phyloP scores from a whole-genome alignment of 2,113 vertebrate genomes.

The Python bivittatus region DNA sequence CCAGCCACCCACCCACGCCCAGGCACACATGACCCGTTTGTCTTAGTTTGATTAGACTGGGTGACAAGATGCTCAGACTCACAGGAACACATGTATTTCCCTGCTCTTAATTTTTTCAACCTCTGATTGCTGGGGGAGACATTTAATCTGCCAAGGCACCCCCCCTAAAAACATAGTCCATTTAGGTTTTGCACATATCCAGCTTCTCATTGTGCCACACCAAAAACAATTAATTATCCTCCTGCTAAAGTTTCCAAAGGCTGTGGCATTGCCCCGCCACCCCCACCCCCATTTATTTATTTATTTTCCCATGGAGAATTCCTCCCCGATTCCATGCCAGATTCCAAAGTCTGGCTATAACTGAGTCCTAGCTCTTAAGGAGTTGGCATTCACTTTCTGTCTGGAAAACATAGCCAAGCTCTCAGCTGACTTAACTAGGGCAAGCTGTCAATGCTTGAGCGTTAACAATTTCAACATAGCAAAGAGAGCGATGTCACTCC shows the following conservation, averaged over 20 bases:
- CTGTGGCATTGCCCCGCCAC: too few species aligned
- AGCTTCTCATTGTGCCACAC: neutral
- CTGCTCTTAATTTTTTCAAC: slow-evolving; percentile 29
- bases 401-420: neutral
- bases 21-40: slow-evolving; percentile 7
- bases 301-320: neutral
- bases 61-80: slow-evolving; percentile 75
- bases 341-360: neutral
- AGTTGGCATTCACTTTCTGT: neutral
- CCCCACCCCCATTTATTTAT: neutral
- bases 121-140: slow-evolving; percentile 69
- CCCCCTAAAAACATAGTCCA: slow-evolving; percentile 57
- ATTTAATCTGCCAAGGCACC: slow-evolving; percentile 78
- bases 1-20: too few species aligned
- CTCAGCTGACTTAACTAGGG: neutral
- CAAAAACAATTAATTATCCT: neutral
- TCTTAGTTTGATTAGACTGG: slow-evolving; percentile 72
- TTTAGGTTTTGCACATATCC: slow-evolving; percentile 9
- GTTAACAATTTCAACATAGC: neutral
- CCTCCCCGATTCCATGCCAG: neutral
- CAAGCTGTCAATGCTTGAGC: neutral
- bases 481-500: neutral
- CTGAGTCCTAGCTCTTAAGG: neutral
- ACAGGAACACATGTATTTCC: neutral
- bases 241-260: neutral